phyloP scores from a whole-genome alignment of 2,888 invertebrate genomes.

The Chloroclystis v-ata region DNA sequence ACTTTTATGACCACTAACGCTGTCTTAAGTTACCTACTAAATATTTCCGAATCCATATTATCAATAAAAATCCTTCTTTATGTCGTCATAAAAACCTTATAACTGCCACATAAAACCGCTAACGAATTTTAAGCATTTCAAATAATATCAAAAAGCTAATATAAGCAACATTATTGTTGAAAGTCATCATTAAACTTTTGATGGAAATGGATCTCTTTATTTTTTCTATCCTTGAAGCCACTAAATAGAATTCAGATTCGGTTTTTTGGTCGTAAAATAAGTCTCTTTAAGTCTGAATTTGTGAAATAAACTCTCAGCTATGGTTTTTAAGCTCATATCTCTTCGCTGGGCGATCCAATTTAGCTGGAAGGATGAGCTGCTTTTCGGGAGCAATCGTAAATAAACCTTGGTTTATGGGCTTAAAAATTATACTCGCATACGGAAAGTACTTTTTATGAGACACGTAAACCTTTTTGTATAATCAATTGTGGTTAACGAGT shows the following conservation, averaged over 20 bases:
- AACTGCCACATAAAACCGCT: neutral
- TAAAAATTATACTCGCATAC: constrained; percentile 38
- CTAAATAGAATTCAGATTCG: constrained; percentile 30
- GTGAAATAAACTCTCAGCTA: constrained; percentile 43
- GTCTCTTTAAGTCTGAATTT: constrained; percentile 56
- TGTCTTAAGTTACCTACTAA: neutral
- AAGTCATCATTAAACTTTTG: constrained; percentile 7
- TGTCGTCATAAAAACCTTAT: neutral
- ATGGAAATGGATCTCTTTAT: constrained; percentile 5
- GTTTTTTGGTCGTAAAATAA: constrained; percentile 55
- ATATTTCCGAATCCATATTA: neutral
- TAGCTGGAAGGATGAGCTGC: constrained; percentile 24
- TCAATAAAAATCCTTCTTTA: neutral
- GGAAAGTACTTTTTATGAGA: neutral
- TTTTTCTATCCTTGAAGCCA: constrained; percentile 6
- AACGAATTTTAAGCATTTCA: constrained; percentile 1
- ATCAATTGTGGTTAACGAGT: too few relatives aligned
- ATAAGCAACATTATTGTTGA: neutral
- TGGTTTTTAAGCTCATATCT: constrained; percentile 31
- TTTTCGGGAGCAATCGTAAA: constrained; percentile 37
- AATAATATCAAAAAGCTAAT: constrained; percentile 4
- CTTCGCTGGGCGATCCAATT: constrained; percentile 30
- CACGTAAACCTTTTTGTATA: too few relatives aligned
- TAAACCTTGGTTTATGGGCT: constrained; percentile 37
- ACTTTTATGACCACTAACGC: too few relatives aligned